Percentiles rank a stretch among this genome's conserved stretches.
phyloP scores from a whole-genome alignment of 2,113 vertebrate genomes.

The Saguinus midas region DNA sequence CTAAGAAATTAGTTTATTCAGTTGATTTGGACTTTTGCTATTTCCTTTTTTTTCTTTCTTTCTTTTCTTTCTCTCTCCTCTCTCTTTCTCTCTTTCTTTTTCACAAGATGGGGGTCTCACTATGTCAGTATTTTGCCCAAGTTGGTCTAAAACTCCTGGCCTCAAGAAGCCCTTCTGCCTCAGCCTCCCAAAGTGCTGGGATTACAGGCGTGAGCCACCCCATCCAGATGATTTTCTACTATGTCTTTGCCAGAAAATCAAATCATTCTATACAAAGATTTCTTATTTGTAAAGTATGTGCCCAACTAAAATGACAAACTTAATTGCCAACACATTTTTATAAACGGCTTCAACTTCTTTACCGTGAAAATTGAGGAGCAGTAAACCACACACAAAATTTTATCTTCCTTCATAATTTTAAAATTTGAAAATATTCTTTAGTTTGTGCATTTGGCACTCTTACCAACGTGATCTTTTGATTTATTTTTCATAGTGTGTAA shows the following conservation, averaged over 20 bases:
- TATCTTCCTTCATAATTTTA: conserved; percentile 2
- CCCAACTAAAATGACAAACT: neutral
- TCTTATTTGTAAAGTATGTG: neutral
- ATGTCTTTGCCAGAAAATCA: conserved; percentile 17
- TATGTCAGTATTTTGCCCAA: too few species aligned
- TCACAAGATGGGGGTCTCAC: too few species aligned
- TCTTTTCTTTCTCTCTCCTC: too few species aligned
- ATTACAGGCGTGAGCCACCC: too few species aligned
- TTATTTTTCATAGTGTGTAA: neutral
- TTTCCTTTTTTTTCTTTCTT: too few species aligned
- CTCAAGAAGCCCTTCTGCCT: too few species aligned
- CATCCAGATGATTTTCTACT: neutral
- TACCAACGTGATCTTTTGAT: neutral
- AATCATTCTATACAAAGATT: conserved; percentile 16
- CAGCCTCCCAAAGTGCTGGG: too few species aligned
- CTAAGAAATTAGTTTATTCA: neutral
- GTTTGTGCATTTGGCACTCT: neutral
- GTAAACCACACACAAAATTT: neutral
- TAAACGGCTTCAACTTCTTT: conserved; percentile 12
- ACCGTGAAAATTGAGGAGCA: neutral
- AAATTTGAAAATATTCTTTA: conserved; percentile 36
- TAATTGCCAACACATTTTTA: conserved; percentile 8
- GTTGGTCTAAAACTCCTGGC: too few species aligned
- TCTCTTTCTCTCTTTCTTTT: too few species aligned
- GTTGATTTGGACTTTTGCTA: neutral